Conservation (phyloP, 92 coral and sea anemone species). For the Heliopora coerulea region DNA sequence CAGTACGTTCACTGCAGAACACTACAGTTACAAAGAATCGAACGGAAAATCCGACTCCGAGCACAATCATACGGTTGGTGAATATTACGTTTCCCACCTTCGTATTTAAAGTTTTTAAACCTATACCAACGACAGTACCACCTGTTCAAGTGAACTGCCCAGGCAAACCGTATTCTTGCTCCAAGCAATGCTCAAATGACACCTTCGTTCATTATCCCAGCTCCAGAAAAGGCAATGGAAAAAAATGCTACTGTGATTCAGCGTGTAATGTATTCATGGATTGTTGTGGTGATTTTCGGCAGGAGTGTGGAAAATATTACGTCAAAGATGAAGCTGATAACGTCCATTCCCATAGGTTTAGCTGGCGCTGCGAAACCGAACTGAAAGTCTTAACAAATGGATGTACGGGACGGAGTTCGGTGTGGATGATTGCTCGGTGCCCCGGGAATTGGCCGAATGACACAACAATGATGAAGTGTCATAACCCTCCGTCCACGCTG, state of each 20-base stretch:
- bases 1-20: no score
- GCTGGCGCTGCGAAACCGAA: conserved; percentile 17
- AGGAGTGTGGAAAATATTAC: not conserved
- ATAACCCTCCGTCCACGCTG: not conserved
- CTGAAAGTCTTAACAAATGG: not conserved
- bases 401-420: not conserved
- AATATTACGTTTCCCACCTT: no score
- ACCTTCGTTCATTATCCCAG: not conserved
- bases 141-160: no score
- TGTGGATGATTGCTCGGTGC: conserved; percentile 34
- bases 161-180: not conserved
- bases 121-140: no score
- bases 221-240: not conserved
- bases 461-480: conserved; percentile 12
- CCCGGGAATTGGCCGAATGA: conserved; percentile 25
- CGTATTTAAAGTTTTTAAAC: no score
- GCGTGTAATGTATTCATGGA: conserved; percentile 20
- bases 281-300: conserved; percentile 24
- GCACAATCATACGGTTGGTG: no score
- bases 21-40: no score
- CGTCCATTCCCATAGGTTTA: not conserved
- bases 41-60: no score
- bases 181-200: not conserved
- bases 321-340: not conserved
- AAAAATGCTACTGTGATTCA: conserved; percentile 17